Evolutionary conservation across 2,113 vertebrate species (phyloP).

Genomic region (Hippolais icterina): DNA sequence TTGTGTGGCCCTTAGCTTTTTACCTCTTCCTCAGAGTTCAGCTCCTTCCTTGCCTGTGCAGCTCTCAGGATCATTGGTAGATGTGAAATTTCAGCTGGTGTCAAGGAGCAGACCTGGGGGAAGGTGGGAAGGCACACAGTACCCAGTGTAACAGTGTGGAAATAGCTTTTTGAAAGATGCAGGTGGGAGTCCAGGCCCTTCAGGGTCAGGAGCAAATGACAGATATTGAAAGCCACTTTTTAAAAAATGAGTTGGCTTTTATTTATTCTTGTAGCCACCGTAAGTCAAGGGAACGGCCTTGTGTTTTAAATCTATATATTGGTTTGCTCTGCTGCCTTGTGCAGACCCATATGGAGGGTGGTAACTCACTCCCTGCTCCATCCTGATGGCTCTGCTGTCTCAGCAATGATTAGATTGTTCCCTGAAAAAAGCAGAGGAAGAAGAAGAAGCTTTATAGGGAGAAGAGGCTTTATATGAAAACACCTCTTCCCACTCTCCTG

Average conservation of each 20-base stretch:
- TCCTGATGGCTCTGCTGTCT: not conserved
- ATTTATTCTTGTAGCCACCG: not conserved
- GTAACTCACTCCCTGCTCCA: not conserved
- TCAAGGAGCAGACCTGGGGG: not conserved
- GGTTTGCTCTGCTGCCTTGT: not conserved
- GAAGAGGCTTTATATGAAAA: not conserved
- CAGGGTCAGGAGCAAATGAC: not conserved
- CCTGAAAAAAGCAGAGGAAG: not conserved
- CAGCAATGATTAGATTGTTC: not conserved
- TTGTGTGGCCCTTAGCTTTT: not conserved
- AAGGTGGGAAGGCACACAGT: not conserved
- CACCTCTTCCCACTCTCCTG: not conserved
- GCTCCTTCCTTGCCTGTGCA: not conserved
- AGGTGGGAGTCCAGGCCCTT: not conserved
- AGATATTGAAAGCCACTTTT: not conserved
- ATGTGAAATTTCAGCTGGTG: rapidly evolving
- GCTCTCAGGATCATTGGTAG: not conserved
- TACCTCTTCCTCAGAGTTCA: not conserved
- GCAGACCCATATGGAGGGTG: not conserved
- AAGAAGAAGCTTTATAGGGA: not conserved
- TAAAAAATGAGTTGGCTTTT: not conserved
- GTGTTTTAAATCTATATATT: not conserved
- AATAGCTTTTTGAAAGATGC: not conserved
- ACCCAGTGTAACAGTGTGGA: rapidly evolving
- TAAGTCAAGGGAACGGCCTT: not conserved